These are phyloP conservation scores for Gymnothorax reevesii DNA, from an alignment of 2,797 vertebrate species.

Conservation along the genomic window DNA sequence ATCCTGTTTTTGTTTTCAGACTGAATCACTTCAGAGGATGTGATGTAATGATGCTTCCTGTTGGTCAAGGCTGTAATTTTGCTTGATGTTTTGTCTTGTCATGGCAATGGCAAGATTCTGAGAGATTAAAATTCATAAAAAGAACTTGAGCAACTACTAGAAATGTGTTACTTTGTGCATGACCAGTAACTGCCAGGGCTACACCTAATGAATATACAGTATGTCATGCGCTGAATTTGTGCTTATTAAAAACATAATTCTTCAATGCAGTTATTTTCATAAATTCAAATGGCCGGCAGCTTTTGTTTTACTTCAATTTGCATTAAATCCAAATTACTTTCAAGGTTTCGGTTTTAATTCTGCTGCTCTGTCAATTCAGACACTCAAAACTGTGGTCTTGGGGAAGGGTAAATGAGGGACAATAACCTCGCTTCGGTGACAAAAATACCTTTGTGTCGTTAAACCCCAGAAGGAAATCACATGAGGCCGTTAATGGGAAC, in stretches of 20 bases:
- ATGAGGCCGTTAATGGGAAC: conserved; percentile 54
- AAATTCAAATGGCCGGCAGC: neutral
- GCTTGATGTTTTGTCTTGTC: neutral
- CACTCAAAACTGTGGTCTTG: conserved; percentile 31
- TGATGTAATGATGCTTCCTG: conserved; percentile 11
- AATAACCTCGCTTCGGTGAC: conserved; percentile 46
- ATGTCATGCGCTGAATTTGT: neutral
- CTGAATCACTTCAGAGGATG: neutral
- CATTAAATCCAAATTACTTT: conserved; percentile 29
- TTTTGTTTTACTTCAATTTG: neutral
- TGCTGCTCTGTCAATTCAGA: conserved; percentile 33
- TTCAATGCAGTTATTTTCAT: neutral
- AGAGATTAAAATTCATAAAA: neutral
- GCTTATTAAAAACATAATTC: neutral
- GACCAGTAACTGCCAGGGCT: neutral
- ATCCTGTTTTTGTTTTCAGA: conserved; percentile 20
- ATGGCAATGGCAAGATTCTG: neutral
- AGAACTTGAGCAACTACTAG: neutral
- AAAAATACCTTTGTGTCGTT: conserved; percentile 54
- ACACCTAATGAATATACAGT: neutral
- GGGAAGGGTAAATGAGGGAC: conserved; percentile 39
- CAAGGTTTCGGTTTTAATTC: conserved; percentile 49
- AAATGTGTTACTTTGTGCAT: neutral
- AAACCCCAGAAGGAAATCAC: conserved; percentile 55
- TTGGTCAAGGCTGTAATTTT: neutral